Base-by-base conservation (phyloP, 2,113 vertebrate genomes). In the Rhodinocichla rosea region DNA sequence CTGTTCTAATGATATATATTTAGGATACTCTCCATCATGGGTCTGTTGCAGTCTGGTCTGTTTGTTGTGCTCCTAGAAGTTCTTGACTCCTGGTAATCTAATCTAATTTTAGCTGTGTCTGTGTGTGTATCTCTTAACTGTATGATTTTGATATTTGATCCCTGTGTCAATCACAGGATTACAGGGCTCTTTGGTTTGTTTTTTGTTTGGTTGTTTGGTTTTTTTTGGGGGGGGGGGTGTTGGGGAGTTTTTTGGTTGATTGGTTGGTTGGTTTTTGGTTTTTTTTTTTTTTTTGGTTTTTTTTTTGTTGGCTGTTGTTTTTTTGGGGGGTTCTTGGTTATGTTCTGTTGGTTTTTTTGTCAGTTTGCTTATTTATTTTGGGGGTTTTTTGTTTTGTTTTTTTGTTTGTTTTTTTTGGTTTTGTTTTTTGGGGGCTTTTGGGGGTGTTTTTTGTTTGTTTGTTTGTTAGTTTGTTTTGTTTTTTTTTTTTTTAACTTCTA, bases 181-280 rank as follows among this genome's bases (percentile, higher is more conserved):
- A 39, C 0, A 1, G 13, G 4, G 3, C 11, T 55, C 52, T 55
- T 32, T 55, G 52, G 11, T 53, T 53, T 52, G 9, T 16, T n/a
- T n/a, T n/a, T n/a, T n/a, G n/a, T n/a, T n/a, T 53, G 17, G 3
- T 6, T 52, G 17, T 52, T 80, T 67, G 32, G 8, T 20, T 17
- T 13, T 57, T 26, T 8, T 35, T 64, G 17, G 18, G 15, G 16
- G 11, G 28, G 6, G 21, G 9, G 27, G 6, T 28, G 26, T 52
- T 52, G 27, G 27, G 52, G 6, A 30, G 2, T 9, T 56, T 15
- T 56, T 15, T 44, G 28, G 52, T 32, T 53, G 49, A 8, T 24
- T 35, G n/a, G 7, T 69, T 49, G 9, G 37, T 22, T 75, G 19
- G 6, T 20, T 45, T 45, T 59, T 37, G 6, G 19, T 27, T 47